Percentiles rank a stretch among this genome's conserved stretches.
Conservation (phyloP, 2,888 invertebrate species). For the Acanthopleura granulata region DNA sequence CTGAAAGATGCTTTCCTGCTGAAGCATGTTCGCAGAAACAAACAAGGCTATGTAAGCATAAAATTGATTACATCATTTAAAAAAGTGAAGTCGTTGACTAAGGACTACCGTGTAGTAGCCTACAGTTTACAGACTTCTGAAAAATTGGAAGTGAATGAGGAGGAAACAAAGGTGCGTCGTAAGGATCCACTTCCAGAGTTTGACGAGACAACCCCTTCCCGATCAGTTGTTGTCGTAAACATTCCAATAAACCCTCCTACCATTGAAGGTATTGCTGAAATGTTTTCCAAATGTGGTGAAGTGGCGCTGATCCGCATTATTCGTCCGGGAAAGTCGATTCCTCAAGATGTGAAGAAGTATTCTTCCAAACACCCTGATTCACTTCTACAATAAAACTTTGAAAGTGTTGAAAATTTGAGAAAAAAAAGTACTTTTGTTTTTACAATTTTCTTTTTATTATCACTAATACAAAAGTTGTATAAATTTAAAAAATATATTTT, state of each 20-base stretch:
- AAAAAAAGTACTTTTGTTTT: too few relatives aligned
- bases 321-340: conserved; percentile 89
- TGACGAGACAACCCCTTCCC: conserved; percentile 92
- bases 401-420: too few relatives aligned
- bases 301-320: conserved; percentile 90
- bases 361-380: conserved; percentile 92
- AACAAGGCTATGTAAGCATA: conserved; percentile 94
- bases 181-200: conserved; percentile 87
- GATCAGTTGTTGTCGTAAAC: conserved; percentile 89
- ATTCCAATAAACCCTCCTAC: conserved; percentile 87
- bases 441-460: too few relatives aligned
- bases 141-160: conserved; percentile 89
- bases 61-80: conserved; percentile 96
- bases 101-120: conserved; percentile 94
- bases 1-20: conserved; percentile 94
- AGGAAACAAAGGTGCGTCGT: conserved; percentile 89
- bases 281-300: conserved; percentile 90
- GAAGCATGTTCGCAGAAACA: conserved; percentile 94
- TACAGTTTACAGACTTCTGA: conserved; percentile 84
- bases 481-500: too few relatives aligned
- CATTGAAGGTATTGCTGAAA: conserved; percentile 91
- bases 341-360: conserved; percentile 91
- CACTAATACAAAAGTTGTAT: too few relatives aligned
- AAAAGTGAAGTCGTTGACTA: conserved; percentile 91
- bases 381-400: too few relatives aligned